Evolutionary conservation across 2,888 invertebrate species (phyloP), one percentile per base, ranked within the genome.

Genomic region (Orthosia incerta): DNA sequence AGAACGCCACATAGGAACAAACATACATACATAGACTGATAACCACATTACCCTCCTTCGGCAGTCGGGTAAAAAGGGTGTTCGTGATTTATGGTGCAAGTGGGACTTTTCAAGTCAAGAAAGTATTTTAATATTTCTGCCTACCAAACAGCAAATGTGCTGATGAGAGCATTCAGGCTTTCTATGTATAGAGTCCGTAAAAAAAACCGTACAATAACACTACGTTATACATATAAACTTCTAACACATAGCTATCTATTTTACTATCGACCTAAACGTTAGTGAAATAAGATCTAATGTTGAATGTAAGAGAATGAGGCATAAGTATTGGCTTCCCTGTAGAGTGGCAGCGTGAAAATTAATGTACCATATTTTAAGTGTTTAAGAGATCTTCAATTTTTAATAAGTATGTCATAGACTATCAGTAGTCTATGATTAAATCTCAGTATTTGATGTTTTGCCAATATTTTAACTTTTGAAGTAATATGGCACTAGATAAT

Each of bases 181-280:
- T 20, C 4, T 68, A 13, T 26, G 23, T n/a, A 13, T 64, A 39
- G n/a, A 69, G 53, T 55, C 12, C 7, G 55, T 70, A 66, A 64
- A 73, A 39, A 12, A 63, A 45, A 48, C 61, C 39, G 26, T 64
- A 66, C 67, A 56, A 62, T 50, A 76, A 67, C 53, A 57, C 81
- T 86, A 81, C 62, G 11, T 65, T 71, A 79, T 71, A 78, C 63
- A 74, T 64, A 57, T 62, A 48, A 73, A 86, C 46, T 39, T 59
- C 84, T 84, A 84, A 86, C 72, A 86, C 75, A 71, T 71, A 86
- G 60, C 77, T 84, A 84, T 46, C 67, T 79, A 79, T 76, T 71
- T 71, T 56, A 67, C 20, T 66, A 65, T 78, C 78, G 63, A 82
- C 56, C 75, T 76, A 76, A 62, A 70, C 60, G 11, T 63, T 59